Evolutionary conservation across 2,113 vertebrate species (phyloP).

Genomic region (Anolis carolinensis): DNA sequence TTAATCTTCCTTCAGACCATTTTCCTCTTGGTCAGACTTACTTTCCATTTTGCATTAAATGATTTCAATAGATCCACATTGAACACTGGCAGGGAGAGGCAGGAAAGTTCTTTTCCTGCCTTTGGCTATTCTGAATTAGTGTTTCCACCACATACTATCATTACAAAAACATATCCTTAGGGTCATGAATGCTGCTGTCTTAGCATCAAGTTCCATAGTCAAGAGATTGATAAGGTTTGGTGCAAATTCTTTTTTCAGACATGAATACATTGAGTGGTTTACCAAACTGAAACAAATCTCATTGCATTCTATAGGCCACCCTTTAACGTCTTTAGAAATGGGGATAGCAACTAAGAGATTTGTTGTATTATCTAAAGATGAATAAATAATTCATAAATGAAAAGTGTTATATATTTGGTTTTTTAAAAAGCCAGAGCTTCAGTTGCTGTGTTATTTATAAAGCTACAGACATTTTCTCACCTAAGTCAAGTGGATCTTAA

Average conservation of each 20-base stretch:
- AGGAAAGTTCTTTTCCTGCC: too few relatives aligned
- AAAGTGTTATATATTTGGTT: background rate
- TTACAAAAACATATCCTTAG: background rate
- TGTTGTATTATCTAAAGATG: background rate
- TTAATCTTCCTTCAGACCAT: background rate
- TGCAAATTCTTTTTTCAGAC: background rate
- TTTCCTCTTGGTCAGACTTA: background rate
- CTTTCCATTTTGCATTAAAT: background rate
- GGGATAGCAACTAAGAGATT: background rate
- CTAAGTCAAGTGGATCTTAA: conserved; percentile 18
- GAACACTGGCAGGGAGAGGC: background rate
- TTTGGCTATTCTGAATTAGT: background rate
- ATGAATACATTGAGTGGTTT: background rate
- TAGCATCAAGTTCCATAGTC: background rate
- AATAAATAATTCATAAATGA: background rate
- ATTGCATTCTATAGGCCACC: too few relatives aligned
- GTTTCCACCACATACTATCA: background rate
- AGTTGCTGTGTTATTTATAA: conserved; percentile 27
- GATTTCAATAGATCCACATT: background rate
- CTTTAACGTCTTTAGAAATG: background rate
- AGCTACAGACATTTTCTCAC: background rate
- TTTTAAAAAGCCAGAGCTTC: conserved; percentile 1
- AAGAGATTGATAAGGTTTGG: background rate
- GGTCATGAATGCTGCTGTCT: background rate
- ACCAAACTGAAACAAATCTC: background rate